phyloP scores from a whole-genome alignment of 2,113 vertebrate species.

The Peromyscus polionotus region DNA sequence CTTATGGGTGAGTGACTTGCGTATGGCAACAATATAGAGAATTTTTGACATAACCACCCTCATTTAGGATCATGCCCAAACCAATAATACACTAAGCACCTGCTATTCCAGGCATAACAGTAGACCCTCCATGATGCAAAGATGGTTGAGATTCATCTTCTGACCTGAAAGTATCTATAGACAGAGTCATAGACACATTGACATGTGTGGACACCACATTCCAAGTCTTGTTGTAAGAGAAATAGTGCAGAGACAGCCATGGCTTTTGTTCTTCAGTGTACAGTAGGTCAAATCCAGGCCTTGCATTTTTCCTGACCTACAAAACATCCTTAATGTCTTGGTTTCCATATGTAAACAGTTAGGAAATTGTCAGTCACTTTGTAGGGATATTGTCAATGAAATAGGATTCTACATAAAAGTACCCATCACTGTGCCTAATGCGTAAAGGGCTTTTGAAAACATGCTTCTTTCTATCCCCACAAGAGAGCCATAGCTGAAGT shows the following conservation, averaged over 20 bases:
- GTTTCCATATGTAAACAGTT: neutral
- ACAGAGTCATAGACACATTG: neutral
- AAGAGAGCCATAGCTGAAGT: neutral
- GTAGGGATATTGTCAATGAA: neutral
- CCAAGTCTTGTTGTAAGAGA: constrained; percentile 15
- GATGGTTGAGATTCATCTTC: constrained; percentile 15
- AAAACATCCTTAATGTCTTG: neutral
- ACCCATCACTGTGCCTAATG: neutral
- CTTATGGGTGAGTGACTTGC: neutral
- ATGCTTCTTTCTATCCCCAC: neutral
- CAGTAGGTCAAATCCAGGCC: neutral
- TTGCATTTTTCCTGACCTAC: neutral
- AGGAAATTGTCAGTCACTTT: neutral
- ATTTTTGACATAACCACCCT: neutral
- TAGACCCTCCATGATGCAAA: neutral
- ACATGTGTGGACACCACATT: neutral
- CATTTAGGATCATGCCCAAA: neutral
- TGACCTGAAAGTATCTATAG: neutral
- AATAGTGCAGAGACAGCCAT: neutral
- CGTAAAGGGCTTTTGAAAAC: neutral
- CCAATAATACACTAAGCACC: neutral
- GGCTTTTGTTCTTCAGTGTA: neutral
- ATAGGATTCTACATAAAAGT: neutral
- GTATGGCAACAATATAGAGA: neutral
- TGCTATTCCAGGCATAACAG: neutral